Evolutionary conservation across 2,888 invertebrate genomes (phyloP), one percentile per base, ranked within the genome.

Genomic region (Stratiomys singularior): DNA sequence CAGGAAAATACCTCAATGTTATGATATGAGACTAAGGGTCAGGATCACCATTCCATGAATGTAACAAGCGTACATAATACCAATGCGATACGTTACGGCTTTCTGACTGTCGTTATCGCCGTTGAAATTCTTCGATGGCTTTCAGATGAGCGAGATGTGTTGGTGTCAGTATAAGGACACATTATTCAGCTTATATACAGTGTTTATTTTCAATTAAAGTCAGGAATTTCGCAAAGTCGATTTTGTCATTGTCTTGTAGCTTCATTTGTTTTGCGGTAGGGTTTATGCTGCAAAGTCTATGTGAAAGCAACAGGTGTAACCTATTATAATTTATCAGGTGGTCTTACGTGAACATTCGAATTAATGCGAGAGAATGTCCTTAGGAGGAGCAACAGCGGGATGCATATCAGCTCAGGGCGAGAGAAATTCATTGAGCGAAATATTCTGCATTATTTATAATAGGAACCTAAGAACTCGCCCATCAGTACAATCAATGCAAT

Each of bases 201-300:
- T 69, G 69, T 69, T 69, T 46, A 47, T 52, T 69, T 69, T 69
- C 47, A 69, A 69, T 69, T 69, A 69, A 69, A 69, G 47, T 69
- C 69, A 69, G 46, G 23, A 27, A 15, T 46, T 69, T 46, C 25
- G 37, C 66, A 23, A 69, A 46, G 25, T 47, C 60, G 69, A 60
- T 23, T 69, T 69, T 69, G 69, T 69, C 69, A 69, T 52, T 69
- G 69, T 69, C 69, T 69, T 47, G 28, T 28, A n/a, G 66, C 25
- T 66, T 27, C 64, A 30, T 60, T 60, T 60, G 25, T 60, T 37
- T 25, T 60, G 58, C 25, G 58, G 58, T 25, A 25, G 11, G 58
- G 58, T 23, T 21, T 60, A 18, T 7, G 3, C 7, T 18, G 4
- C 52, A 18, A 37, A 52, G 52, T 60, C 58, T 4, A 52, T 21